A percentile compares a stretch with the other conserved stretches of the same genome.
These are phyloP conservation scores for Ectobius pallidus DNA, from an alignment of 2,888 invertebrate genomes.

Conservation along the genomic window DNA sequence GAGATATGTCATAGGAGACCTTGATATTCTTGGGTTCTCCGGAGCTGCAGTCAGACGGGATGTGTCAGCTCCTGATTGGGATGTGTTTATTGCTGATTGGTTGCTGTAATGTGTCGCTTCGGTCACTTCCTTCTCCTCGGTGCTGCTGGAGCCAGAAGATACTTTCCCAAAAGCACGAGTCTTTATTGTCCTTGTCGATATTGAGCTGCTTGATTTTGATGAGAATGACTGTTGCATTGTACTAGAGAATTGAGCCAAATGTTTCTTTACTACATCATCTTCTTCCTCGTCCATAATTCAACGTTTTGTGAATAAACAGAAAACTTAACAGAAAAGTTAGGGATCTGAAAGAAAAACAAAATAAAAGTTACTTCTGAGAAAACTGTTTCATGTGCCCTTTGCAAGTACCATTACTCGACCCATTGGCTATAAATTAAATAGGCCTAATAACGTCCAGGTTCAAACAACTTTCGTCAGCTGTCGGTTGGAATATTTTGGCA, in stretches of 20 bases:
- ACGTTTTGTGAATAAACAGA: neutral
- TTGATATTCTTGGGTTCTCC: neutral
- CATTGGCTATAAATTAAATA: too few species aligned
- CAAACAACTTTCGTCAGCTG: too few species aligned
- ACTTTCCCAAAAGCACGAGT: neutral
- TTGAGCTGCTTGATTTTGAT: neutral
- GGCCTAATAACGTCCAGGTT: too few species aligned
- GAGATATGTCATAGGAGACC: neutral
- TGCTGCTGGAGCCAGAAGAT: neutral
- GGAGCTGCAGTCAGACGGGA: neutral
- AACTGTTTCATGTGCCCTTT: too few species aligned
- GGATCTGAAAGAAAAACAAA: slow-evolving; percentile 12
- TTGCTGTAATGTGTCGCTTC: neutral
- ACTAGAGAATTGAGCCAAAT: neutral
- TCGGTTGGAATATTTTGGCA: too few species aligned
- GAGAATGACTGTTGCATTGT: neutral
- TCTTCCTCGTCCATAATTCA: neutral
- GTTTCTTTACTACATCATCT: neutral
- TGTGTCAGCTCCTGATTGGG: neutral
- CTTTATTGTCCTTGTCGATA: too few species aligned
- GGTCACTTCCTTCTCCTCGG: neutral
- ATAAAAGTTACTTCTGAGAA: too few species aligned
- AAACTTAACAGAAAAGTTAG: neutral
- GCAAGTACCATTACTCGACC: too few species aligned
- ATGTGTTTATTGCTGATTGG: neutral